These are phyloP conservation scores for Coregonus sp. DNA, from an alignment of 2,797 vertebrate species.

Conservation along the genomic window DNA sequence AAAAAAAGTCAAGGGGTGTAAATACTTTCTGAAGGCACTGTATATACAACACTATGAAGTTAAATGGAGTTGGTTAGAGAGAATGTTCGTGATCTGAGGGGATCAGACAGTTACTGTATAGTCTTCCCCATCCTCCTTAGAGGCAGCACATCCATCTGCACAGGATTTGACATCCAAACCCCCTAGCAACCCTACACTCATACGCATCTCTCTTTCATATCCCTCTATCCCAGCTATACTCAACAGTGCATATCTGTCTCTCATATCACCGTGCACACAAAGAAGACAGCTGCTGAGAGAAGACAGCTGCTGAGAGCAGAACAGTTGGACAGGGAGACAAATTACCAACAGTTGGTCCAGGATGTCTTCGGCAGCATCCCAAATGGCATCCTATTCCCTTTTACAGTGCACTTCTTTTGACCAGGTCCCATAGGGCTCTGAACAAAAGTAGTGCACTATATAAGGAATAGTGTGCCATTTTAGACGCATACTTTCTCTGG, in stretches of 20 bases:
- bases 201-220: background rate
- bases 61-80: background rate
- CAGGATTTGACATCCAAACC: no score
- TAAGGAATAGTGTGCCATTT: background rate
- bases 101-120: background rate
- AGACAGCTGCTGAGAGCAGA: conserved; percentile 50
- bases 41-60: background rate
- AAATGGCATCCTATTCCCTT: background rate
- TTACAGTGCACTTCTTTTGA: background rate
- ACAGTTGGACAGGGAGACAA: conserved; percentile 57
- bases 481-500: conserved; percentile 14
- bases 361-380: conserved; percentile 11
- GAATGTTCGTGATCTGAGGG: background rate
- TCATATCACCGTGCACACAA: conserved; percentile 26
- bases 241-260: conserved; percentile 10
- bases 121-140: background rate
- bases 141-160: background rate
- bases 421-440: conserved; percentile 4
- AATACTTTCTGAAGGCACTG: no score
- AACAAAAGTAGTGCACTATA: background rate
- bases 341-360: conserved; percentile 39
- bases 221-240: background rate
- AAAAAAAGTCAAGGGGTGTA: no score
- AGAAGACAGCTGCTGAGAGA: conserved; percentile 51
- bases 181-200: background rate